Base-by-base conservation (phyloP, 2,797 vertebrate species). In the Microcaecilia unicolor region DNA sequence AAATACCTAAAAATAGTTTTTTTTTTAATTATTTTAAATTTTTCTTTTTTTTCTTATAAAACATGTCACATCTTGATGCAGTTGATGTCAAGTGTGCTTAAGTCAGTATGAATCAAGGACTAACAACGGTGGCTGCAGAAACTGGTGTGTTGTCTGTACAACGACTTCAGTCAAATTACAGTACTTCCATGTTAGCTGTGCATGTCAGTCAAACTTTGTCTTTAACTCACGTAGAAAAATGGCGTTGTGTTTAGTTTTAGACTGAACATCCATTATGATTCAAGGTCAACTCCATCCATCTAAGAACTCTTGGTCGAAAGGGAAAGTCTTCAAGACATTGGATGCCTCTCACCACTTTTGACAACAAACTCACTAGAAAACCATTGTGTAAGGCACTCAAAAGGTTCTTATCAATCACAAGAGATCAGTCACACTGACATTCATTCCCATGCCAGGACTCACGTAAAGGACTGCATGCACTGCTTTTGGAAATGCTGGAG, bases 1-100 rank as follows among this genome's bases (percentile, higher is more conserved):
- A 99, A 99, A 99, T 98, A 95, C 93, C 90, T 95, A 97, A 93
- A 98, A 98, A 99, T 91, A 85, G n/a, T n/a, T n/a, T 77, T 78
- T 78, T 84, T 73, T 81, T 83, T 82, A 64, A 72, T n/a, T n/a
- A 64, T 65, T 70, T 76, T 80, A 72, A 75, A 66, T 74, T 41
- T 70, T 86, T 85, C 80, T 55, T 72, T 53, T 32, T 73, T 78
- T 92, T 83, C 70, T 88, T 87, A 89, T 74, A 90, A 96, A 81
- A 89, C 81, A 80, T 78, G 84, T 93, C 88, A 93, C 91, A 92
- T 92, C 87, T 89, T 88, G 86, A 94, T 90, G 88, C 80, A 85
- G 83, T 86, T 83, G 84, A 91, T 87, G 84, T 90, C 92, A 91
- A 90, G 90, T 97, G 93, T 97, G 93, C 93, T 98, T 92, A 85